phyloP scores from a whole-genome alignment of 2,113 vertebrate genomes.

The Hepsetus odoe region DNA sequence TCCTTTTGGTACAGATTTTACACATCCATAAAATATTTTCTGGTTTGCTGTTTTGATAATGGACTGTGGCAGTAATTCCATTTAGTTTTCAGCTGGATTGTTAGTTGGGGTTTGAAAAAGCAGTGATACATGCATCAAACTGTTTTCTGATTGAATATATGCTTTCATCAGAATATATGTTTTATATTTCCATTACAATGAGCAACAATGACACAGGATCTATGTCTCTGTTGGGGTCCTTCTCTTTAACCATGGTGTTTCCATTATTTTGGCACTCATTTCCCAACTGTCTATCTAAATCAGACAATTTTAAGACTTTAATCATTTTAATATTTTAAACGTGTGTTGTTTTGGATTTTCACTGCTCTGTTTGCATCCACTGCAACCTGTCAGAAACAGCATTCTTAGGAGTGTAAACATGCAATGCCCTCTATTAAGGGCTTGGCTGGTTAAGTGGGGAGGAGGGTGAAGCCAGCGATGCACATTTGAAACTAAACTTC shows the following conservation, averaged over 20 bases:
- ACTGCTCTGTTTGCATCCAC: background rate
- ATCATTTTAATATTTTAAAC: too few relatives aligned
- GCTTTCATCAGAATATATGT: too few relatives aligned
- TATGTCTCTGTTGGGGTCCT: too few relatives aligned
- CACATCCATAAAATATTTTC: background rate
- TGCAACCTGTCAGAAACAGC: background rate
- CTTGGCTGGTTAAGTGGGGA: slow-evolving; percentile 37
- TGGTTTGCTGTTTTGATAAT: background rate
- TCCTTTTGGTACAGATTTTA: background rate
- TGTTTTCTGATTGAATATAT: background rate
- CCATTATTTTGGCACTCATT: background rate
- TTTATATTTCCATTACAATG: background rate
- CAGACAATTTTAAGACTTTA: too few relatives aligned
- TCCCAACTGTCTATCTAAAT: background rate
- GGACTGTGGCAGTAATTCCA: background rate
- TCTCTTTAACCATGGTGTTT: too few relatives aligned
- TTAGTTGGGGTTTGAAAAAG: background rate
- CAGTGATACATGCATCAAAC: background rate
- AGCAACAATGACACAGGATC: too few relatives aligned
- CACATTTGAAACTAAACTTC: slow-evolving; percentile 39
- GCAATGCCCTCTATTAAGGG: slow-evolving; percentile 40
- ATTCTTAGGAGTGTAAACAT: slow-evolving; percentile 44
- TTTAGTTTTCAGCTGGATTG: background rate
- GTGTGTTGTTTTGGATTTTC: background rate
- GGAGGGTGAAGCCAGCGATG: slow-evolving; percentile 9